A percentile compares a stretch with the other conserved stretches of the same genome.
Evolutionary conservation across 2,113 vertebrate genomes (phyloP).

Genomic region (Hippocampus comes): DNA sequence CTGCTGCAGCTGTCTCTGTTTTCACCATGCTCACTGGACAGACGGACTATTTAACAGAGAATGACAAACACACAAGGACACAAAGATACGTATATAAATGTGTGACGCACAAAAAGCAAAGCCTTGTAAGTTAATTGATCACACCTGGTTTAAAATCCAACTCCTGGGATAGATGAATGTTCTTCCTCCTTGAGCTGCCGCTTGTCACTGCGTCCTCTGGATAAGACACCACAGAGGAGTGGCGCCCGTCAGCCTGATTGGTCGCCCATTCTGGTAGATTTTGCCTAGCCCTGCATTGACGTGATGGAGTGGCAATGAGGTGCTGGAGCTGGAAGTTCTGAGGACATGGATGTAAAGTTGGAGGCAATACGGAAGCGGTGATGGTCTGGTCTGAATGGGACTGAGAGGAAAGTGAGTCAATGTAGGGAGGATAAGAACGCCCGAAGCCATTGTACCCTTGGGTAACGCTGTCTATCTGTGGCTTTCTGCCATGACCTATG

Average conservation of each 20-base stretch:
- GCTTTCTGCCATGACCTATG: conserved; percentile 20
- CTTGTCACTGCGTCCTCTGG: conserved; percentile 4
- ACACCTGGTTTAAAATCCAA: conserved; percentile 69
- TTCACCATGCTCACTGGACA: conserved; percentile 34
- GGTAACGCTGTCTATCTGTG: conserved; percentile 16
- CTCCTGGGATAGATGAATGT: conserved; percentile 39
- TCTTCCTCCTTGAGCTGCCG: conserved; percentile 9
- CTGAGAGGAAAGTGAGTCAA: background rate
- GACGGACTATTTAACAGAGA: conserved; percentile 51
- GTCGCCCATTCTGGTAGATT: conserved; percentile 10
- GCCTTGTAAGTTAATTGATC: background rate
- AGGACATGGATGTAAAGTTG: conserved; percentile 18
- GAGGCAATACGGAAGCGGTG: conserved; percentile 12
- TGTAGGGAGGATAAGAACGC: background rate
- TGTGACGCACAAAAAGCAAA: background rate
- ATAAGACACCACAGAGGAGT: conserved; percentile 13
- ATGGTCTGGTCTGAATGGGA: conserved; percentile 18
- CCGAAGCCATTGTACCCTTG: conserved; percentile 3
- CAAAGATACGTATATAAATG: too few relatives aligned
- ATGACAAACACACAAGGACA: background rate
- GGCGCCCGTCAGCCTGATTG: conserved; percentile 6
- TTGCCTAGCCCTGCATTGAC: conserved; percentile 14
- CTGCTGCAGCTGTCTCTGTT: conserved; percentile 47
- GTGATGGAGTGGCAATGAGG: background rate
- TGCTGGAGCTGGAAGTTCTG: conserved; percentile 23